Conservation (phyloP, 2,888 invertebrate genomes). For the Cantharis rufa region DNA sequence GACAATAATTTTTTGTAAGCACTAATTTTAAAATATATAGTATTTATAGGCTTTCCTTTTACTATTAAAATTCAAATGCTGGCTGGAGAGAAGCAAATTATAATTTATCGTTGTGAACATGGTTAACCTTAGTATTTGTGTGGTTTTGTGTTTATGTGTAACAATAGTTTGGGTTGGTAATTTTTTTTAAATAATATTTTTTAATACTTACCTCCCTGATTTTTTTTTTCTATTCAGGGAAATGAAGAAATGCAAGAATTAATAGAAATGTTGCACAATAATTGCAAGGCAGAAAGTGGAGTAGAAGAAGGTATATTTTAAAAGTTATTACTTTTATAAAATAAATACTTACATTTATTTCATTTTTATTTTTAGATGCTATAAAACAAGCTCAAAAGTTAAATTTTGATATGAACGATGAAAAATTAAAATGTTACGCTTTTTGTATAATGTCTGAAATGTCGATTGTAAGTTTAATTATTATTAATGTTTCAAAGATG, state of each 20-base stretch:
- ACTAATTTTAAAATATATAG: not conserved
- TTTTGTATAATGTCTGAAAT: constrained; percentile 47
- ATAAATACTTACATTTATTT: not conserved
- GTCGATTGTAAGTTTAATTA: constrained; percentile 41
- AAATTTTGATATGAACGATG: constrained; percentile 47
- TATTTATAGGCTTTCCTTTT: not conserved
- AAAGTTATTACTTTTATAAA: not conserved
- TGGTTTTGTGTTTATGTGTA: not conserved
- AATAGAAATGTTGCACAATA: constrained; percentile 48
- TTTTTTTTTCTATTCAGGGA: constrained; percentile 4
- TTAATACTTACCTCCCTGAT: no score
- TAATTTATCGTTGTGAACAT: not conserved
- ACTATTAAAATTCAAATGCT: not conserved
- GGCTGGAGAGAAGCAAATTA: not conserved
- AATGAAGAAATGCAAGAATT: constrained; percentile 50
- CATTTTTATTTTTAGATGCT: constrained; percentile 36
- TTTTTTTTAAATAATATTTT: no score
- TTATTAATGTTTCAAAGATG: no score
- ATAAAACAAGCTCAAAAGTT: constrained; percentile 47
- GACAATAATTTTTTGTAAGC: not conserved
- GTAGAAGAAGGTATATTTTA: constrained; percentile 48
- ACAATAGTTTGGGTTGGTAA: not conserved
- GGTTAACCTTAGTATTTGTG: not conserved
- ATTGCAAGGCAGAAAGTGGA: constrained; percentile 50
- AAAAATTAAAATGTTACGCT: constrained; percentile 50